Evolutionary conservation across 2,113 vertebrate genomes (phyloP).

Genomic region (Neotoma lepida): DNA sequence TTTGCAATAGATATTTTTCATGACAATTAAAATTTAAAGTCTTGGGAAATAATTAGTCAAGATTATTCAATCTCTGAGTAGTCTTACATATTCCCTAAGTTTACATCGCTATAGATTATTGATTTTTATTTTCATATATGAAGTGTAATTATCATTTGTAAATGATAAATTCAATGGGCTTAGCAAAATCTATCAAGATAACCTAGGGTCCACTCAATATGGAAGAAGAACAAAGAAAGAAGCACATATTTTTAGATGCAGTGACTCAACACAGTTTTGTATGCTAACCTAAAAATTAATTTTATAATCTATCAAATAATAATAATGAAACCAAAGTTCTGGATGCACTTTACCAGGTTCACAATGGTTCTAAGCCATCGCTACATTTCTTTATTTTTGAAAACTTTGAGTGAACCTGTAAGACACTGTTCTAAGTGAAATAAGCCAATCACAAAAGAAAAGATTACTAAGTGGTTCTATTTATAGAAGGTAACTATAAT

Average conservation of each 20-base stretch:
- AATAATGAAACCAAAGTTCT: neutral
- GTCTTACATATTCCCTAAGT: neutral
- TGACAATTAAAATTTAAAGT: neutral
- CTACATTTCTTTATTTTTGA: neutral
- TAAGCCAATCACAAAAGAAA: neutral
- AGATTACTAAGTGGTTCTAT: neutral
- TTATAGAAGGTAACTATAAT: neutral
- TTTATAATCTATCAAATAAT: neutral
- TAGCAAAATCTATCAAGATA: neutral
- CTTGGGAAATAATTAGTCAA: neutral
- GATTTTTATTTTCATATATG: neutral
- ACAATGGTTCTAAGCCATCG: neutral
- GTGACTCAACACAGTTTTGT: neutral
- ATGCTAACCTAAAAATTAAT: too few relatives aligned
- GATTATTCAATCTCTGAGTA: neutral
- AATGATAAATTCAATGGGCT: neutral
- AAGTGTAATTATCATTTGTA: neutral
- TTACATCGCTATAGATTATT: too few relatives aligned
- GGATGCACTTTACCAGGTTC: too few relatives aligned
- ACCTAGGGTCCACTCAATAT: neutral
- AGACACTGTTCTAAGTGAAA: too few relatives aligned
- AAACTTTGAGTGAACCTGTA: neutral
- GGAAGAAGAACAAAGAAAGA: neutral
- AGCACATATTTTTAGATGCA: neutral
- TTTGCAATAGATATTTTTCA: neutral